Base-by-base conservation (phyloP, 2,113 vertebrate species). In the Phaetusa simplex region DNA sequence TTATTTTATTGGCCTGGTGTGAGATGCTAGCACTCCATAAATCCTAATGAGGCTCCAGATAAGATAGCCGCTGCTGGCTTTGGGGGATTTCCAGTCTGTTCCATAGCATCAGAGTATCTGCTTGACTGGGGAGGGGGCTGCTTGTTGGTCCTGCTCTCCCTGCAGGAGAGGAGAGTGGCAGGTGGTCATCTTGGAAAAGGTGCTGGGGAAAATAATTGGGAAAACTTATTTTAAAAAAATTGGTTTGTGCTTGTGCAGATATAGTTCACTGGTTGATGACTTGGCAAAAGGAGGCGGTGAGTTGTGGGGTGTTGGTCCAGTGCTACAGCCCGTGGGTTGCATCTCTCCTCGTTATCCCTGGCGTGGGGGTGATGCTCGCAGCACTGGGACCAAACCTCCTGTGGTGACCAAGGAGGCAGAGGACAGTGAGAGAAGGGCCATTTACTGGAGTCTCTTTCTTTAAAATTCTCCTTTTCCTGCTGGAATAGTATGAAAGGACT, bases 301-400 rank as follows among this genome's bases (percentile, higher is more conserved):
- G 7, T 8, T 11, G 17, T 30, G 21, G 38, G 29, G 59, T 27
- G 6, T 11, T 24, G n/a, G 53, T 49, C 30, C 22, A 3, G 47
- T 23, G 52, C 52, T 79, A 2, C n/a, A 38, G 24, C 26, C 67
- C 2, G 5, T 20, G 58, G 47, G 30, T 71, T 3, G 0, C 3
- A 0, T 27, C 29, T 30, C 24, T 24, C 7, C 3, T 7, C 2
- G 2, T 50, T 7, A 24, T 13, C 61, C 34, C 62, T 0, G 0
- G 8, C 3, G 4, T 24, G 32, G 38, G 29, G 34, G 32, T 42
- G 58, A 34, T 72, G 27, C 22, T 82, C 12, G 0, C 34, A 18
- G 55, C 3, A 2, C 38, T 34, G 52, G 14, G 45, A 20, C 32
- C 3, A 1, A 50, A 19, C 55, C 20, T 45, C 12, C 53, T 24